phyloP scores from a whole-genome alignment of 2,888 invertebrate genomes.

The Archips xylosteana region DNA sequence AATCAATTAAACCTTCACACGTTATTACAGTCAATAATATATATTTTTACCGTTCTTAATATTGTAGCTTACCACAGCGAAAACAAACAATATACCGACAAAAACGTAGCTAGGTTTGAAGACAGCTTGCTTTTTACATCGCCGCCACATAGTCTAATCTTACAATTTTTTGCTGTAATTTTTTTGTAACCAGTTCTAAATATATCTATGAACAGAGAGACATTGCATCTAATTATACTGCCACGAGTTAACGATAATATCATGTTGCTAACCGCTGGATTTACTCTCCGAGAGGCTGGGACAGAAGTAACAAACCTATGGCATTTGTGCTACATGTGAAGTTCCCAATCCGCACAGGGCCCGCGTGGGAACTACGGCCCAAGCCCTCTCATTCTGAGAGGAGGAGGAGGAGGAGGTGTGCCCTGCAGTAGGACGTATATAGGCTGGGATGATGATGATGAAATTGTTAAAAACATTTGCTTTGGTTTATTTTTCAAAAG shows the following conservation, averaged over 20 bases:
- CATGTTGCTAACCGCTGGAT: constrained; percentile 1
- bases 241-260: background rate
- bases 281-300: background rate
- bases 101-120: background rate
- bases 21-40: too few species aligned
- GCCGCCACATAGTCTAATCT: constrained; percentile 1
- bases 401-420: too few species aligned
- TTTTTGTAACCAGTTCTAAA: constrained; percentile 6
- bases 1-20: too few species aligned
- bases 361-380: too few species aligned
- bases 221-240: constrained; percentile 16
- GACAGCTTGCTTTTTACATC: background rate
- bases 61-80: background rate
- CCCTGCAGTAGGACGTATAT: too few species aligned
- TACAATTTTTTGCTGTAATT: background rate
- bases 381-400: too few species aligned
- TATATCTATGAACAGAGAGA: constrained; percentile 1
- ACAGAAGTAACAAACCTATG: background rate
- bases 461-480: too few species aligned
- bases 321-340: background rate
- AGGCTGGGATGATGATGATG: too few species aligned
- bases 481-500: too few species aligned
- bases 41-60: background rate
- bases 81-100: background rate
- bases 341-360: too few species aligned